phyloP scores from a whole-genome alignment of 2,888 invertebrate species.

The Mylabris sibirica region DNA sequence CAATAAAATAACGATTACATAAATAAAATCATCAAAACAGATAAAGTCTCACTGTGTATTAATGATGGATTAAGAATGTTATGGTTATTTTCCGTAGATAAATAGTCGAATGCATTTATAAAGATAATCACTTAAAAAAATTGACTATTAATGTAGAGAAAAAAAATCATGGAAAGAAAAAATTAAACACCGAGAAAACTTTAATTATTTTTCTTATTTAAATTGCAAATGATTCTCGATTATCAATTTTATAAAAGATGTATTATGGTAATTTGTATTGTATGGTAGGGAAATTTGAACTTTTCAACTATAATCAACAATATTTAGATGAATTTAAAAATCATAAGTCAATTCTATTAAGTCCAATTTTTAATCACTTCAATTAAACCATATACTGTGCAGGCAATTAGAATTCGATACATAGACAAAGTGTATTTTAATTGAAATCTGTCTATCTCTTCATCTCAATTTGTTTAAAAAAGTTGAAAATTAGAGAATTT shows the following conservation, averaged over 20 bases:
- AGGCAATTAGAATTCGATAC: too few relatives aligned
- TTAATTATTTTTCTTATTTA: conserved; percentile 23
- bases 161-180: background rate
- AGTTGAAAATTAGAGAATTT: too few relatives aligned
- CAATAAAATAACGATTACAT: background rate
- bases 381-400: too few relatives aligned
- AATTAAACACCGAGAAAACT: background rate
- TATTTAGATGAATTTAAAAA: too few relatives aligned
- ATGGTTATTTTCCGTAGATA: background rate
- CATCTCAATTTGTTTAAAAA: too few relatives aligned
- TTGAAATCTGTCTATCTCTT: too few relatives aligned
- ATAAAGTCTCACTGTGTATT: too few relatives aligned
- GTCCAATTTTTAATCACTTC: too few relatives aligned
- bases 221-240: conserved; percentile 26
- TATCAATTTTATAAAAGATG: conserved; percentile 24
- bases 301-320: background rate
- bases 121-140: background rate
- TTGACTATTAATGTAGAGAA: background rate
- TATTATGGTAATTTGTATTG: conserved; percentile 21
- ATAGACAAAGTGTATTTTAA: too few relatives aligned
- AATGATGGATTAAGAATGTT: background rate
- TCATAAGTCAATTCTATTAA: too few relatives aligned
- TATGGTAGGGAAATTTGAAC: background rate
- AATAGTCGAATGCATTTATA: background rate
- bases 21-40: background rate